phyloP scores from a whole-genome alignment of 2,113 vertebrate species.

The Elanoides forficatus region DNA sequence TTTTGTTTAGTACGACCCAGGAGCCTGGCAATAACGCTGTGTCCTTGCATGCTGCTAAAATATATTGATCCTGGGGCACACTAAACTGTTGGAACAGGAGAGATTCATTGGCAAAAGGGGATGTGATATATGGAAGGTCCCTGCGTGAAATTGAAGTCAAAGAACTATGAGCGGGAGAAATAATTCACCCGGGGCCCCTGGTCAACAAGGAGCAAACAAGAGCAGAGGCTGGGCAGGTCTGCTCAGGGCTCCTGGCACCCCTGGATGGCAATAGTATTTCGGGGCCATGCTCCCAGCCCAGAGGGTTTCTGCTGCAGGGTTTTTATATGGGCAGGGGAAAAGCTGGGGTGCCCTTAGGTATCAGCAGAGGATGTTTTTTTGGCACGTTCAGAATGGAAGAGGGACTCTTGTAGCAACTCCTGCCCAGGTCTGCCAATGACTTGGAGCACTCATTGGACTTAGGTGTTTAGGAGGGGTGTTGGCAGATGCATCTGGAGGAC shows the following conservation, averaged over 20 bases:
- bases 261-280: not conserved
- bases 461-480: not conserved
- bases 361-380: not conserved
- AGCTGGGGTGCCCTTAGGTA: not conserved
- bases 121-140: conserved; percentile 32
- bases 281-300: not conserved
- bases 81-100: conserved; percentile 9
- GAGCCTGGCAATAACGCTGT: conserved; percentile 33
- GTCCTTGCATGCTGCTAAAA: conserved; percentile 58
- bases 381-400: not conserved
- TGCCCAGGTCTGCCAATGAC: accelerated
- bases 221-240: not conserved
- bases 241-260: not conserved
- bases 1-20: conserved; percentile 10
- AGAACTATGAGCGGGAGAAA: not conserved
- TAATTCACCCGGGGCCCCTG: not conserved
- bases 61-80: conserved; percentile 43
- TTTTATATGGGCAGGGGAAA: not conserved
- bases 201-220: not conserved
- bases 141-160: not conserved
- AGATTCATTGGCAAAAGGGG: conserved; percentile 26
- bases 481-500: not conserved
- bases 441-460: not conserved
- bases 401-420: not conserved
- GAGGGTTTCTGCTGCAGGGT: not conserved